Base-by-base conservation (phyloP, 2,888 invertebrate species). In the Cosmia trapezina region DNA sequence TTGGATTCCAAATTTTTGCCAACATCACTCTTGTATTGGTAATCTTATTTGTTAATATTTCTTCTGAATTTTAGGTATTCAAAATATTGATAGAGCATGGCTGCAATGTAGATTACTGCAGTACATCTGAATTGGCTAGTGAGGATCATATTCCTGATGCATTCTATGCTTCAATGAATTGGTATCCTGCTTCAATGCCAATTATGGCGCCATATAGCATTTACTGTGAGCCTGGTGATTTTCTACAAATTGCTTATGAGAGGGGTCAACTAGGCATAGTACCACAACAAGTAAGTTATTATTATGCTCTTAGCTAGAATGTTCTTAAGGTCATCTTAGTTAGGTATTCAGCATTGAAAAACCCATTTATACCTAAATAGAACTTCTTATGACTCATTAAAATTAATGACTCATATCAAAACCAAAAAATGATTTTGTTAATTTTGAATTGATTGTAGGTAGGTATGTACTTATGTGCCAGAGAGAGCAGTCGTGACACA, bases 41-140 rank as follows among this genome's bases (percentile, higher is more conserved):
- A 33, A 61, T 59, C 49, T 70, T 7, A 45, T 59, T 74, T 45
- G 19, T 57, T 65, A 61, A 72, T 71, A 17, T 63, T 37, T 43
- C 2, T 79, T 76, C 61, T 78, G 28, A 68, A 67, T 89, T 92
- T 66, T 88, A 96, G 96, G 93, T 95, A 33, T 94, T 96, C 66
- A 81, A 92, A 76, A 93, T 96, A 85, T 89, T 96, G 5, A 83
- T 92, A 51, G 91, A 94, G 57, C 92, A 94, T 83, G 94, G 92
- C 17, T 95, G 95, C 76, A 91, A 96, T 89, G 92, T 96, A 49
- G 96, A 96, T 83, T 95, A 95, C 84, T 91, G 91, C 72, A 95
- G 92, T 76, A 78, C 87, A 41, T 56, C 76, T 53, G 60, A 79
- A 22, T 81, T 84, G 61, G 70, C 80, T 61, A 83, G 80, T 66